Conservation (phyloP, 2,113 vertebrate genomes). For the Xerus inauris region DNA sequence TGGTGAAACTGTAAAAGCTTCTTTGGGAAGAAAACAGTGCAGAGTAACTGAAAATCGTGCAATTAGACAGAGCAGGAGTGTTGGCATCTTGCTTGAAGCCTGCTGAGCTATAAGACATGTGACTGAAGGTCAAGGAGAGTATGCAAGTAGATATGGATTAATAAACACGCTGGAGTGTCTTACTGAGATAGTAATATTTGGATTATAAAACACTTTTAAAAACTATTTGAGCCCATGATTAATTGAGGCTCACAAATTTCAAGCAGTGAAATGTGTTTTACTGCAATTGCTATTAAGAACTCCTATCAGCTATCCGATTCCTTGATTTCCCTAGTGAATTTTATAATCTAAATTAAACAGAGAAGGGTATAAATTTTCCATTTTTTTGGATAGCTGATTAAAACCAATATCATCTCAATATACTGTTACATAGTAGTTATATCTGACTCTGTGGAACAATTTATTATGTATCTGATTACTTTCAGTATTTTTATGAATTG, state of each 20-base stretch:
- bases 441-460: constrained; percentile 76
- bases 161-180: constrained; percentile 75
- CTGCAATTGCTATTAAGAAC: constrained; percentile 78
- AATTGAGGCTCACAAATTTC: constrained; percentile 80
- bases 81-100: constrained; percentile 62
- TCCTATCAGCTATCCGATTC: constrained; percentile 76
- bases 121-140: constrained; percentile 68
- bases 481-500: constrained; percentile 80
- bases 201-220: constrained; percentile 82
- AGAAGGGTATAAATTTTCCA: constrained; percentile 79
- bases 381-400: constrained; percentile 79
- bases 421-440: constrained; percentile 66
- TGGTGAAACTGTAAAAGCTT: background rate
- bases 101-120: constrained; percentile 54
- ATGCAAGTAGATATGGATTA: constrained; percentile 72
- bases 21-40: background rate
- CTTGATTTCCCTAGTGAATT: constrained; percentile 82
- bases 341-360: constrained; percentile 82
- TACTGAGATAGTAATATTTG: constrained; percentile 80
- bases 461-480: constrained; percentile 77
- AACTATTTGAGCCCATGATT: constrained; percentile 81
- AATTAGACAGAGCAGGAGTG: constrained; percentile 29
- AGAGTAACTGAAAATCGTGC: constrained; percentile 18
- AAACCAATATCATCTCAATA: constrained; percentile 79
- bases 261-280: constrained; percentile 82